These are phyloP conservation scores for Hylyphantes graminicola DNA, from an alignment of 1,140 invertebrate species.

Conservation along the genomic window DNA sequence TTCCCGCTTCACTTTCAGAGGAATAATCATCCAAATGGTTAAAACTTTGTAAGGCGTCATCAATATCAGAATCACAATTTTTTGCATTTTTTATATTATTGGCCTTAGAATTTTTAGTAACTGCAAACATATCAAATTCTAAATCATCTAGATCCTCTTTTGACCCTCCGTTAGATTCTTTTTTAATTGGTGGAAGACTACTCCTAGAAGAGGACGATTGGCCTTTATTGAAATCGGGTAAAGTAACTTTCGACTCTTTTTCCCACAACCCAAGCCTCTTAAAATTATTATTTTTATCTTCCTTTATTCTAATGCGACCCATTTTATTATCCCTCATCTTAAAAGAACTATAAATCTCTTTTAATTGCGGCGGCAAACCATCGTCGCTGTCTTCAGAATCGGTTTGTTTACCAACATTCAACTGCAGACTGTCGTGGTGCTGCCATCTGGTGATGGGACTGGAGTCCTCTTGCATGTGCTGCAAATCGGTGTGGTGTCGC, in stretches of 20 bases:
- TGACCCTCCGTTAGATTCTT: background rate
- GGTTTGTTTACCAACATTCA: conserved; percentile 7
- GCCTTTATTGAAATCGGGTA: conserved; percentile 35
- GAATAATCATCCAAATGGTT: conserved; percentile 51
- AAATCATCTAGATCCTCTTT: conserved; percentile 54
- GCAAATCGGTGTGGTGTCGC: conserved; percentile 47
- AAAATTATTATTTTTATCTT: conserved; percentile 52
- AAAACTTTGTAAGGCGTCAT: conserved; percentile 51
- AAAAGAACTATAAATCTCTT: conserved; percentile 51
- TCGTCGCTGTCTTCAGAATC: conserved; percentile 26
- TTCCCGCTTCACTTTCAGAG: conserved; percentile 12
- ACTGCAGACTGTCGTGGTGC: conserved; percentile 27
- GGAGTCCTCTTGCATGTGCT: conserved; percentile 41
- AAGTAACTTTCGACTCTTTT: conserved; percentile 53
- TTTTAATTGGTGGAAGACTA: background rate
- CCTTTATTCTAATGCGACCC: conserved; percentile 47
- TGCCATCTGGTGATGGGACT: conserved; percentile 57
- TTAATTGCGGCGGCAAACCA: conserved; percentile 31
- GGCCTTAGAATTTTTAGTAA: background rate
- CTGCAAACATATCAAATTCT: conserved; percentile 49
- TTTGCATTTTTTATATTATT: background rate
- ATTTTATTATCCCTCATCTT: conserved; percentile 52
- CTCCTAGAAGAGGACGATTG: background rate
- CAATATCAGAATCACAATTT: conserved; percentile 27
- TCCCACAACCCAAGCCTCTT: conserved; percentile 55